A percentile compares a stretch with the other conserved stretches of the same genome.
phyloP scores from a whole-genome alignment of 2,113 vertebrate species.

The Chelonoidis abingdonii region DNA sequence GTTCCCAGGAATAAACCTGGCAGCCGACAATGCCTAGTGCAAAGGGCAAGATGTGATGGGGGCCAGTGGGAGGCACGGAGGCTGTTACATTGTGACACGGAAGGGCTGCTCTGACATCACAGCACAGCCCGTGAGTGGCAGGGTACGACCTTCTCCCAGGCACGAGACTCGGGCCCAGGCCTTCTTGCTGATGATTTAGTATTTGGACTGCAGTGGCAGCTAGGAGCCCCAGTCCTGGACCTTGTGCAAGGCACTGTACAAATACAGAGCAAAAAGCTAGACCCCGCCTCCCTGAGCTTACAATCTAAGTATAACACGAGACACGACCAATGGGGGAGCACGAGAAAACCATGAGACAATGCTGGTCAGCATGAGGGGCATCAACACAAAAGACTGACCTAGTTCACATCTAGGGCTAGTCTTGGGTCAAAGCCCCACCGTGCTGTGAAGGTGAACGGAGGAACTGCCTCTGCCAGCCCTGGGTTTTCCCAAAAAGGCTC shows the following conservation, averaged over 20 bases:
- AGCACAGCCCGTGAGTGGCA: neutral
- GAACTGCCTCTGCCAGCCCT: neutral
- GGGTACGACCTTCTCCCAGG: neutral
- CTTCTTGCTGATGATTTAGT: neutral
- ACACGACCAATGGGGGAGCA: neutral
- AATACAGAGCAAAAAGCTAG: neutral
- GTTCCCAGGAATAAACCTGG: constrained; percentile 8
- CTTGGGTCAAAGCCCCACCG: neutral
- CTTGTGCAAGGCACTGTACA: neutral
- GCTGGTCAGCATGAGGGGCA: neutral
- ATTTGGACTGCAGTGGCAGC: neutral
- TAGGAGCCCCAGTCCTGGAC: neutral
- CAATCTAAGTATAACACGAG: neutral
- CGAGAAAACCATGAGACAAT: neutral
- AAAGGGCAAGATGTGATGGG: neutral
- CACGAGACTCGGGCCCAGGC: no score
- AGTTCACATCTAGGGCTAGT: neutral
- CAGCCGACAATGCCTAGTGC: neutral
- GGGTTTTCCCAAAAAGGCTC: neutral
- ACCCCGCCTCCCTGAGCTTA: neutral
- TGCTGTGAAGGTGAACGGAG: neutral
- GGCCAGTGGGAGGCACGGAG: neutral
- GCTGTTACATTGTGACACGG: neutral
- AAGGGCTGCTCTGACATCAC: neutral
- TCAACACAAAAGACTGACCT: neutral